Conservation (phyloP, 1,140 invertebrate genomes). For the Lepidurus apus region DNA sequence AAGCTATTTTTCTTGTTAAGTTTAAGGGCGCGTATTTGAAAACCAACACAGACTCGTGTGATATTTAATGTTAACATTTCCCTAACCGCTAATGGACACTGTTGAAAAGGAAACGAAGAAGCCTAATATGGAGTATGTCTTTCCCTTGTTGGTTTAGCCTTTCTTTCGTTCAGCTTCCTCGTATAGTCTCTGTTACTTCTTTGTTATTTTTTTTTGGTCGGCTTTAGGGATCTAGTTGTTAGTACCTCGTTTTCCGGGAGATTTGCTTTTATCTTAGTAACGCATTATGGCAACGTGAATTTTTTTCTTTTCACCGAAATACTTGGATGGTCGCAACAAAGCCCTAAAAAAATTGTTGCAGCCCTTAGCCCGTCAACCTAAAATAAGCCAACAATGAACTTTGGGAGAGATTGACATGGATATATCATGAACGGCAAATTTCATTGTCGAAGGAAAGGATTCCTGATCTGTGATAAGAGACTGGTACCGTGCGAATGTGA, state of each 20-base stretch:
- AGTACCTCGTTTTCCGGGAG: neutral
- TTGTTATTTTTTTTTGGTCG: neutral
- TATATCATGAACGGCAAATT: neutral
- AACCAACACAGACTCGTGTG: conserved; percentile 18
- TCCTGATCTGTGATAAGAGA: conserved; percentile 19
- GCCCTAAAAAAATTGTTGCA: neutral
- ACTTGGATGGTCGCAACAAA: neutral
- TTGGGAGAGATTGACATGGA: conserved; percentile 13
- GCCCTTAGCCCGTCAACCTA: neutral
- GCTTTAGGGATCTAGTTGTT: neutral
- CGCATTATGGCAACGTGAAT: neutral
- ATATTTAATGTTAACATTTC: conserved; percentile 8
- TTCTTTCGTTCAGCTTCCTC: neutral
- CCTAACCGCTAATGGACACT: neutral
- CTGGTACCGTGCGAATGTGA: conserved; percentile 1
- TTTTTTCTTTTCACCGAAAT: neutral
- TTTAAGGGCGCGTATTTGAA: neutral
- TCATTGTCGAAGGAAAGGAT: neutral
- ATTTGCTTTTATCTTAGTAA: neutral
- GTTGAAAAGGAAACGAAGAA: neutral
- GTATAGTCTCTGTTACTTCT: neutral
- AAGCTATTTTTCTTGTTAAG: conserved; percentile 7
- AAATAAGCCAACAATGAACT: conserved; percentile 8
- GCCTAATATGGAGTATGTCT: neutral
- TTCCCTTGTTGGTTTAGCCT: neutral